phyloP scores from a whole-genome alignment of 2,888 invertebrate species.

The Gortyna flavago region DNA sequence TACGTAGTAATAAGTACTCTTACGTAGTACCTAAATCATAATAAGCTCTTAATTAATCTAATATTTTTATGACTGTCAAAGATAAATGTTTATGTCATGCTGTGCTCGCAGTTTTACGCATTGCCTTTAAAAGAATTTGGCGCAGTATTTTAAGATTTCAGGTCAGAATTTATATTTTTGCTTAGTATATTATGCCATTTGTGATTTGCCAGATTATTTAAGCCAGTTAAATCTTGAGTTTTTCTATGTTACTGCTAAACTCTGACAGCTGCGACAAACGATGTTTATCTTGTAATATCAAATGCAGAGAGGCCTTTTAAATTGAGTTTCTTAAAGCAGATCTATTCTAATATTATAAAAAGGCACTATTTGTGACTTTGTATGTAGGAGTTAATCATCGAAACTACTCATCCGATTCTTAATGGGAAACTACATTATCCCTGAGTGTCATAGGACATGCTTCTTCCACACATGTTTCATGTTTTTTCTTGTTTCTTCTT shows the following conservation, averaged over 20 bases:
- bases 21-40: neutral
- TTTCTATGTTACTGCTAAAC: conserved; percentile 4
- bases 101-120: neutral
- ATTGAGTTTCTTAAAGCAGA: neutral
- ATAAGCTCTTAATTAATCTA: neutral
- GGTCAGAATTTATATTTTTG: neutral
- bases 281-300: neutral
- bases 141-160: neutral
- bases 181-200: neutral
- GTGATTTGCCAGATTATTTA: neutral
- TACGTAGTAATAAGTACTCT: too few species aligned
- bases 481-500: too few species aligned
- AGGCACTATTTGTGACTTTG: neutral
- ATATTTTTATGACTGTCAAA: neutral
- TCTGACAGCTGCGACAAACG: conserved; percentile 1
- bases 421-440: neutral
- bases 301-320: conserved; percentile 6
- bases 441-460: neutral
- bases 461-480: too few species aligned
- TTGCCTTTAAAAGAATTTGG: neutral
- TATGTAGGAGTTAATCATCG: neutral
- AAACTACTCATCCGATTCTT: neutral
- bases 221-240: neutral
- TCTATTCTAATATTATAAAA: neutral
- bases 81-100: neutral